Evolutionary conservation across 2,113 vertebrate species (phyloP).

Genomic region (Myrmecophaga tridactyla): DNA sequence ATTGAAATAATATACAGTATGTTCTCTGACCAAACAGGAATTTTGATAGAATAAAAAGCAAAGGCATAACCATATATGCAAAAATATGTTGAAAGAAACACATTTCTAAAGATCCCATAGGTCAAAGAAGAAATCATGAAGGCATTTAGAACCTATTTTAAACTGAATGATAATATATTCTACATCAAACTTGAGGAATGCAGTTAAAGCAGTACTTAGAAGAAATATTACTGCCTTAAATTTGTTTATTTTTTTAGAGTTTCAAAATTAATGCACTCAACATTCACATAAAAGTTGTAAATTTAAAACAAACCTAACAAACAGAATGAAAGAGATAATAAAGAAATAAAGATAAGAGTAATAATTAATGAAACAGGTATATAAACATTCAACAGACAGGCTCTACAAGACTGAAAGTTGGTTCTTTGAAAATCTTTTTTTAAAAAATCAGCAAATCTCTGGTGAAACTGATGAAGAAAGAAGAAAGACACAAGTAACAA

Average conservation of each 20-base stretch:
- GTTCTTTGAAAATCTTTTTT: background rate
- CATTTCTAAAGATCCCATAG: background rate
- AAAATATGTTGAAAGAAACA: background rate
- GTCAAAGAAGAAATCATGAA: background rate
- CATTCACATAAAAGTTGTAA: background rate
- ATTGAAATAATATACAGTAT: background rate
- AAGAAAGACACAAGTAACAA: background rate
- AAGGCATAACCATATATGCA: background rate
- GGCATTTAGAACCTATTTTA: slow-evolving; percentile 12
- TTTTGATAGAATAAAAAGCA: background rate
- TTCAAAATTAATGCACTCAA: background rate
- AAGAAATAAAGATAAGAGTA: background rate
- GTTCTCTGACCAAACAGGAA: background rate
- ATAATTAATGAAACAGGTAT: background rate
- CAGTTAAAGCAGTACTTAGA: background rate
- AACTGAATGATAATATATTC: background rate
- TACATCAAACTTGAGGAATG: background rate
- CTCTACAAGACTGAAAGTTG: background rate
- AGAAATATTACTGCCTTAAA: background rate
- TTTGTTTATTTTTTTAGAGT: background rate
- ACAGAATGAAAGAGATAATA: background rate
- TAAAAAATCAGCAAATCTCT: background rate
- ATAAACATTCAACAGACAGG: background rate
- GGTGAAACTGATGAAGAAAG: background rate
- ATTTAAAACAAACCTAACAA: background rate